Percentiles rank a stretch among this genome's conserved stretches.
Conservation (phyloP, 2,797 vertebrate genomes). For the Graptemys geographica region DNA sequence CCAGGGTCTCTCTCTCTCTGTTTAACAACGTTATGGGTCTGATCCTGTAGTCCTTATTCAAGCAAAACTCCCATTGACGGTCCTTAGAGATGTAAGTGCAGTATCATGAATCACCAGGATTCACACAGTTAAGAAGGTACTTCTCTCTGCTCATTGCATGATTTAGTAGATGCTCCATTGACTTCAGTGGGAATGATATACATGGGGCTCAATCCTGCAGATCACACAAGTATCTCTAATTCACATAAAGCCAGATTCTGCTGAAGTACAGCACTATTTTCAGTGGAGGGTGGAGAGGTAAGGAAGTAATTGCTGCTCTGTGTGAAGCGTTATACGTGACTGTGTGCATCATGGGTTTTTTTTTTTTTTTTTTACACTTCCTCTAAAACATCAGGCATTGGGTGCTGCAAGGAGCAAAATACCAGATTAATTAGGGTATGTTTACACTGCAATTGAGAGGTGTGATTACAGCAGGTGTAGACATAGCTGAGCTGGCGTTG, state of each 20-base stretch:
- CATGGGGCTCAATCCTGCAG: neutral
- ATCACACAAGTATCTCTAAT: neutral
- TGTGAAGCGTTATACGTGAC: neutral
- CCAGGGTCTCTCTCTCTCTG: neutral
- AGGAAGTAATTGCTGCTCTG: neutral
- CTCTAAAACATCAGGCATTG: neutral
- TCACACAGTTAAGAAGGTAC: neutral
- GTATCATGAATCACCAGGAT: neutral
- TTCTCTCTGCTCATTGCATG: neutral
- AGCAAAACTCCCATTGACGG: neutral
- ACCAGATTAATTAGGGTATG: neutral
- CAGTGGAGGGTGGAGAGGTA: neutral
- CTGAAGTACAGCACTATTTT: neutral
- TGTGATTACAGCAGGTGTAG: neutral
- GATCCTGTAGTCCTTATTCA: neutral
- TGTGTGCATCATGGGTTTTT: neutral
- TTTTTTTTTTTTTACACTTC: neutral
- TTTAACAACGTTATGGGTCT: neutral
- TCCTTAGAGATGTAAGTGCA: neutral
- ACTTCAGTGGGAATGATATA: neutral
- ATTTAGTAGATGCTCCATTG: neutral
- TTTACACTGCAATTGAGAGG: neutral
- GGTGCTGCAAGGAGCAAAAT: neutral
- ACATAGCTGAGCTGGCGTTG: neutral
- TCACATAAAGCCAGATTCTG: neutral